phyloP scores from a whole-genome alignment of 2,888 invertebrate genomes.

The Lydus trimaculatus region DNA sequence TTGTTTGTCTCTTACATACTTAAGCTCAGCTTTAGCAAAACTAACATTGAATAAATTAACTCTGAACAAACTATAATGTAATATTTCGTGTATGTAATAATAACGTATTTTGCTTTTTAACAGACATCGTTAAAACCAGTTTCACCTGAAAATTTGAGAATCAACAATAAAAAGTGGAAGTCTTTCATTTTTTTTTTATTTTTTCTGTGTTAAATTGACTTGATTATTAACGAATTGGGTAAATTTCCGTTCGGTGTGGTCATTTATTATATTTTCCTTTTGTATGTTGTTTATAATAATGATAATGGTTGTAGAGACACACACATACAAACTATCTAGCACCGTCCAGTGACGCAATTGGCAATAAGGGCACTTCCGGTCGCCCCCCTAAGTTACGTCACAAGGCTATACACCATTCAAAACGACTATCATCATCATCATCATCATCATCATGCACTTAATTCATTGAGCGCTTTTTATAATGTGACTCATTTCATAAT shows the following conservation, averaged over 20 bases:
- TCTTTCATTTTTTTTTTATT: background rate
- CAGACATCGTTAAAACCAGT: background rate
- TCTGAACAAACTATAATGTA: no score
- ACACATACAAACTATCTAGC: no score
- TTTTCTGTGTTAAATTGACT: background rate
- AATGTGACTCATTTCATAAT: slow-evolving; percentile 36
- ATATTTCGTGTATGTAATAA: background rate
- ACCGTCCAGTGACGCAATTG: slow-evolving; percentile 32
- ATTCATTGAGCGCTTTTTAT: slow-evolving; percentile 52
- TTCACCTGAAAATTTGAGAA: background rate
- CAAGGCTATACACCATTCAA: slow-evolving; percentile 54
- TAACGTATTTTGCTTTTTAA: background rate
- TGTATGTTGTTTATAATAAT: background rate
- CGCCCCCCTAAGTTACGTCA: slow-evolving; percentile 57
- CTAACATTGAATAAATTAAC: no score
- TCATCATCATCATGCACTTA: slow-evolving; percentile 56
- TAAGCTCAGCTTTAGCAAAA: no score
- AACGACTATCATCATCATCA: background rate
- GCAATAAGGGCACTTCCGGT: slow-evolving; percentile 41
- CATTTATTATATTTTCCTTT: background rate
- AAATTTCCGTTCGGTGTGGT: slow-evolving; percentile 6
- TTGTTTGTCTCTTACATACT: no score
- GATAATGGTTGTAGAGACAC: background rate
- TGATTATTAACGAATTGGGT: background rate
- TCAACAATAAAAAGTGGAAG: background rate